Base-by-base conservation (phyloP, 2,113 vertebrate species). In the Collichthys lucidus region DNA sequence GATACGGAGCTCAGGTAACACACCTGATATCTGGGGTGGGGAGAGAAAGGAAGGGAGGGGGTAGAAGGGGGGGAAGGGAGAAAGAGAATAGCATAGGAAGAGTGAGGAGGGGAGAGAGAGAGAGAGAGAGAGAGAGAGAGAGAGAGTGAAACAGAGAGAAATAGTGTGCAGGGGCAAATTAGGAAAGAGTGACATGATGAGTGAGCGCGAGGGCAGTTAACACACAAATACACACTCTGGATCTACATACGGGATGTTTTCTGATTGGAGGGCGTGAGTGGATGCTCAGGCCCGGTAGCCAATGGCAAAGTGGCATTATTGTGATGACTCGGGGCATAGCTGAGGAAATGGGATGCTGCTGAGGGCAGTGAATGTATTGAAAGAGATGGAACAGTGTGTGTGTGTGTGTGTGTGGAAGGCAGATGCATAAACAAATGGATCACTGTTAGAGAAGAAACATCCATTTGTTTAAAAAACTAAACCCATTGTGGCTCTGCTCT, bases 1-100 rank as follows among this genome's bases (percentile, higher is more conserved):
- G 82, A 95, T 94, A 90, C 55, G 35, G 61, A 70, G 91, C 86
- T 95, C 94, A 91, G 88, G 89, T 95, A 80, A 88, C 92, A 80
- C 86, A 94, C 89, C 80, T 93, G 94, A 94, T 93, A 93, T 91
- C 79, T 86, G 52, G 57, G 20, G 20, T 22, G 50, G 50, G 66
- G 26, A 26, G 49, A 53, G 73, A 31, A n/a, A 44, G 64, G 61
- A 68, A 22, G 70, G 50, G 42, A 20, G 35, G 31, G 66, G 3
- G 35, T 35, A 53, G 26, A 26, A 26, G 26, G 29, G 53, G 42
- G 24, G 31, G 24, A 14, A 2, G 49, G 19, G 56, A 73, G 75
- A 52, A 20, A 83, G 56, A 63, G 67, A 72, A 47, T 11, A 70
- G 40, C 19, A 49, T 14, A 66, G 24, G n/a, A 40, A 64, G 40